Percentiles rank a stretch among this genome's conserved stretches.
Evolutionary conservation across 2,113 vertebrate species (phyloP).

Genomic region (Anarhynchus alexandrinus): DNA sequence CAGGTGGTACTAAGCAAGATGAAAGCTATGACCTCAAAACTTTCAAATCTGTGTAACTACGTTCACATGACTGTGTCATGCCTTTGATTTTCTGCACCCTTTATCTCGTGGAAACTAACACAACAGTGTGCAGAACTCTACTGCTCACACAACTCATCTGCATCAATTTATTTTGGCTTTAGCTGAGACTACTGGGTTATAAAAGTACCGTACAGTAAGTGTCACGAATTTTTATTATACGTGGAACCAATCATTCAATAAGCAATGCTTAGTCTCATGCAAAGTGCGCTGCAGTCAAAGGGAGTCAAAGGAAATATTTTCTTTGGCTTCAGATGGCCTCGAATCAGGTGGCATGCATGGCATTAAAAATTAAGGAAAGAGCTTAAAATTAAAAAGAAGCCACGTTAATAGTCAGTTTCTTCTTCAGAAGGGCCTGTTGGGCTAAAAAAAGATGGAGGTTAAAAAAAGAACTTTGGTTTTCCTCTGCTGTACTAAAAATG

Average conservation of each 20-base stretch:
- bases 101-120: too few species aligned
- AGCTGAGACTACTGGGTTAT: not conserved
- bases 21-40: not conserved
- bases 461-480: conserved; percentile 10
- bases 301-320: not conserved
- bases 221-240: not conserved
- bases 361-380: not conserved
- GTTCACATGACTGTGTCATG: not conserved
- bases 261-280: not conserved
- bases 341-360: not conserved
- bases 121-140: not conserved
- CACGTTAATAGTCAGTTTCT: not conserved
- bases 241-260: not conserved
- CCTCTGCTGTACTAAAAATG: conserved; percentile 41
- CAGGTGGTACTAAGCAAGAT: not conserved
- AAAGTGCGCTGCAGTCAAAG: not conserved
- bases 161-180: not conserved
- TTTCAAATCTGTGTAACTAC: not conserved
- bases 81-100: not conserved
- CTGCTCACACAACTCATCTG: not conserved
- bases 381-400: not conserved
- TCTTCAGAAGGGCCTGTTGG: not conserved
- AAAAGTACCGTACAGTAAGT: not conserved
- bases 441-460: conserved; percentile 4
- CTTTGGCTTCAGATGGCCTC: not conserved